Conservation (phyloP, 2,113 vertebrate species). For the Microcebus tavaratra region DNA sequence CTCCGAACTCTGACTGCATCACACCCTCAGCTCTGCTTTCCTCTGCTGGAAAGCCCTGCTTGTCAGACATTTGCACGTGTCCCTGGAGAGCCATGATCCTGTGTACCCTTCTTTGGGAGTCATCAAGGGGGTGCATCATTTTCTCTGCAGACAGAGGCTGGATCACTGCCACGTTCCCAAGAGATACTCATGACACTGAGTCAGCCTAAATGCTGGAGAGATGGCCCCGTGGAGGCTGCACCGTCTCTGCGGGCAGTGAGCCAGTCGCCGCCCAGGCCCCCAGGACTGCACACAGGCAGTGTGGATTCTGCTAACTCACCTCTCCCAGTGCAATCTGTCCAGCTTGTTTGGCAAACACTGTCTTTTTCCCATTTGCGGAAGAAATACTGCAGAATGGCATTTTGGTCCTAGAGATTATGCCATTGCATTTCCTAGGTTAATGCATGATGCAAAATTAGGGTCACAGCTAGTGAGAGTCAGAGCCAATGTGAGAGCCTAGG, state of each 20-base stretch:
- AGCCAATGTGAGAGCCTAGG: not conserved
- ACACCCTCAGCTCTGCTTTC: not conserved
- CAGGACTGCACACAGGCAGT: rapidly evolving
- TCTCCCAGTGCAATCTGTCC: not conserved
- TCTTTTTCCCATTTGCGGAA: not conserved
- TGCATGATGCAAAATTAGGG: not conserved
- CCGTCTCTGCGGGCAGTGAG: rapidly evolving
- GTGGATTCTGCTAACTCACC: not conserved
- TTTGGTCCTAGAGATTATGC: not conserved
- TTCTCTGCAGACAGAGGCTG: not conserved
- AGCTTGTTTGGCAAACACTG: not conserved
- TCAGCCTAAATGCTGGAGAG: not conserved
- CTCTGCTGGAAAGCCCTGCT: not conserved
- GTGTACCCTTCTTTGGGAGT: not conserved
- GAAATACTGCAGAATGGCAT: not conserved
- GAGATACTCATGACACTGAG: not conserved
- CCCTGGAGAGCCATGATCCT: not conserved
- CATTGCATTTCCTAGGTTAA: not conserved
- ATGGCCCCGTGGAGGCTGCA: not conserved
- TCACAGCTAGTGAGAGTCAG: not conserved
- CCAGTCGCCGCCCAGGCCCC: not conserved
- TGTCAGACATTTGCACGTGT: not conserved
- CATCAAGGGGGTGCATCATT: not conserved
- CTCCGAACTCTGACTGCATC: not conserved
- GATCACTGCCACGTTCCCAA: not conserved